Conservation (phyloP, 2,797 vertebrate genomes). For the Hylomyscus alleni region DNA sequence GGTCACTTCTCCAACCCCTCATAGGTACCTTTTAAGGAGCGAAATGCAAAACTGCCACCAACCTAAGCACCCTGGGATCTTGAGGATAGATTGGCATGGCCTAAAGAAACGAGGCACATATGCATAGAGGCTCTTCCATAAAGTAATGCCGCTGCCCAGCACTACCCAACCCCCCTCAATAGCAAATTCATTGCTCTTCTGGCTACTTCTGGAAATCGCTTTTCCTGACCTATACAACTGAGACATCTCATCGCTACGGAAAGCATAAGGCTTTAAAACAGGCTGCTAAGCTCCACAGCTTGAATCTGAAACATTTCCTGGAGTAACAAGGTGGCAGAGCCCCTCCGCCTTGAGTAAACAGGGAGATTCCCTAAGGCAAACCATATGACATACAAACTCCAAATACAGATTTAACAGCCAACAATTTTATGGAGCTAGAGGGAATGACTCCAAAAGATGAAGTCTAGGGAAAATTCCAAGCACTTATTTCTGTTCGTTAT, state of each 20-base stretch:
- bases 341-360: neutral
- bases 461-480: constrained; percentile 55
- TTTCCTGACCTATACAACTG: neutral
- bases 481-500: neutral
- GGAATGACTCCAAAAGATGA: constrained; percentile 16
- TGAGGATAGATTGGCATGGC: neutral
- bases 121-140: neutral
- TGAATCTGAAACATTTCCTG: neutral
- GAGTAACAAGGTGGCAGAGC: neutral
- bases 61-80: neutral
- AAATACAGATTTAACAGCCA: constrained; percentile 47
- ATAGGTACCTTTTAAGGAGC: neutral
- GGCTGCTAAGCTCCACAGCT: neutral
- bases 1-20: neutral
- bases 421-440: constrained; percentile 47
- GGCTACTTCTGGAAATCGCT: neutral
- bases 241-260: neutral
- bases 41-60: neutral
- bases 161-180: neutral
- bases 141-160: neutral
- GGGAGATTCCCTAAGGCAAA: constrained; percentile 46
- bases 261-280: neutral
- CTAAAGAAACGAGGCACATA: neutral
- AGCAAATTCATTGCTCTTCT: neutral
- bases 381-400: constrained; percentile 4